Percentiles rank a stretch among this genome's conserved stretches.
phyloP scores from a whole-genome alignment of 2,888 invertebrate genomes.

The Spisula subtruncata region DNA sequence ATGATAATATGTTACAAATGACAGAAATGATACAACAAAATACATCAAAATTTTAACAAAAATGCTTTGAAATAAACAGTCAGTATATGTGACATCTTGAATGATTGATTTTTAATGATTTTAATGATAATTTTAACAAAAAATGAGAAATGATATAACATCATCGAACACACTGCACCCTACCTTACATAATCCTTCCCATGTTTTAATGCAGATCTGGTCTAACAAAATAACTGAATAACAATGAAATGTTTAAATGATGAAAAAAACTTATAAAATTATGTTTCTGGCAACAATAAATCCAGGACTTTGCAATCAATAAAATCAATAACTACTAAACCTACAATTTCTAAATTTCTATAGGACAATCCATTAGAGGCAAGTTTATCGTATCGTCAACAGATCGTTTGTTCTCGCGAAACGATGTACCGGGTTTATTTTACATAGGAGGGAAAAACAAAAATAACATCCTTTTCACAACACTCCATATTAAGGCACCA shows the following conservation, averaged over 20 bases:
- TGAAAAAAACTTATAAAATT: too few species aligned
- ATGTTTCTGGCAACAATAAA: neutral
- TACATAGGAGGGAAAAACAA: neutral
- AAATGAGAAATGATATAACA: neutral
- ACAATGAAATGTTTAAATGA: neutral
- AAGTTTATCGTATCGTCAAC: neutral
- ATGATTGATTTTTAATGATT: neutral
- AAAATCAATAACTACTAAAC: neutral
- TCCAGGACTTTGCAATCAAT: neutral
- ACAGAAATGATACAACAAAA: neutral
- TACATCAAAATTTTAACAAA: conserved; percentile 2
- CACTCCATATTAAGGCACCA: conserved; percentile 22
- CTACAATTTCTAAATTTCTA: neutral
- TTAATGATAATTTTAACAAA: neutral
- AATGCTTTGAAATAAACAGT: conserved; percentile 4
- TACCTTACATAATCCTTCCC: neutral
- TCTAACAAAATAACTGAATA: neutral
- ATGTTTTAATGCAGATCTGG: neutral
- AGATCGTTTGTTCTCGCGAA: neutral
- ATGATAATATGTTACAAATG: neutral
- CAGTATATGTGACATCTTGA: neutral
- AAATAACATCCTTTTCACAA: neutral
- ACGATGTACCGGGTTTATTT: neutral
- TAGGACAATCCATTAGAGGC: neutral
- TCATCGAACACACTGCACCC: neutral